Evolutionary conservation across 2,113 vertebrate genomes (phyloP).

Genomic region (Spizaetus ornatus): DNA sequence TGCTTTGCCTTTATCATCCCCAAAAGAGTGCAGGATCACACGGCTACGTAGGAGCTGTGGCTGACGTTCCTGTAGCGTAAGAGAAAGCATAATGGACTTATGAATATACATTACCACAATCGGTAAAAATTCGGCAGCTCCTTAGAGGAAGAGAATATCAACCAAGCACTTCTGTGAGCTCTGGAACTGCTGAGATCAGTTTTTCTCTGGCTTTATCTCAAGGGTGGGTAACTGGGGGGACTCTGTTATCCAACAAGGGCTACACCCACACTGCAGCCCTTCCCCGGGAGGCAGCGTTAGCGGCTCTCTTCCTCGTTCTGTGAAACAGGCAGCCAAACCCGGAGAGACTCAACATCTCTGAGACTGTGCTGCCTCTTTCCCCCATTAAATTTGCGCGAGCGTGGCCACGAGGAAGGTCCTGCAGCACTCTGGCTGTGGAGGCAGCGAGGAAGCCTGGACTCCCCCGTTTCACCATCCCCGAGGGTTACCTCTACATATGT

Average conservation of each 20-base stretch:
- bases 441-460: not conserved
- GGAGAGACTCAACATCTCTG: not conserved
- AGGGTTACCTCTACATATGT: no score
- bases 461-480: not conserved
- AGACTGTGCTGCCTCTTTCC: not conserved
- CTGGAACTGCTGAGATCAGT: not conserved
- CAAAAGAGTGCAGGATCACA: not conserved
- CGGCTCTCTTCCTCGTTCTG: fast-evolving
- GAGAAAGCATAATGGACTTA: not conserved
- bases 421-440: not conserved
- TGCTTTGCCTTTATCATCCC: not conserved
- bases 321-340: not conserved
- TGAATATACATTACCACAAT: fast-evolving
- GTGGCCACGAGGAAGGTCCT: not conserved
- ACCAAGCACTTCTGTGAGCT: not conserved
- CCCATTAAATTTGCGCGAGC: not conserved
- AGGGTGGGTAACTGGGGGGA: not conserved
- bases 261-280: not conserved
- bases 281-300: not conserved
- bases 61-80: fast-evolving
- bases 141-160: not conserved
- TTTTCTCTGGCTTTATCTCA: not conserved
- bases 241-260: no score
- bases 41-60: fast-evolving
- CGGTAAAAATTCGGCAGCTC: not conserved